phyloP scores from a whole-genome alignment of 2,113 vertebrate species.

The Datnioides undecimradiatus region DNA sequence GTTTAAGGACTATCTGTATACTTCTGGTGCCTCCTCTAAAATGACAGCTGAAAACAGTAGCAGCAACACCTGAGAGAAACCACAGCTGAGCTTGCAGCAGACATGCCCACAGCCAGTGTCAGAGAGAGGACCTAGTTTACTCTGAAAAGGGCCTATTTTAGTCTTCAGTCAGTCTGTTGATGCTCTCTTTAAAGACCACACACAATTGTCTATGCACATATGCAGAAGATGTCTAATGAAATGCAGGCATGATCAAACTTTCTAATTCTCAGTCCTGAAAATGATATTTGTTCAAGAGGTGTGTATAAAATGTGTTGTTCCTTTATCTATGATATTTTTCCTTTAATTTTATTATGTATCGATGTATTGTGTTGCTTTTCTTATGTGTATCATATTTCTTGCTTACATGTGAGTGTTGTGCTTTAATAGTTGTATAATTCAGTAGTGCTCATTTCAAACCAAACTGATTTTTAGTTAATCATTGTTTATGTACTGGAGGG shows the following conservation, averaged over 20 bases:
- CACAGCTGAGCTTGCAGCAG: slow-evolving; percentile 20
- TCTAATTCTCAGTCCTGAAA: too few relatives aligned
- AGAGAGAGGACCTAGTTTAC: slow-evolving; percentile 17
- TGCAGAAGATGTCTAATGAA: neutral
- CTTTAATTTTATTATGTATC: neutral
- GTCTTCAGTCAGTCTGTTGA: slow-evolving; percentile 2
- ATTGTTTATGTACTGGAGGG: neutral
- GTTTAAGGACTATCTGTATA: slow-evolving; percentile 80
- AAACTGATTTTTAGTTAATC: neutral
- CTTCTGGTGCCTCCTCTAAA: slow-evolving; percentile 75
- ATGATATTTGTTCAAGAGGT: neutral
- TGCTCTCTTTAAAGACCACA: neutral
- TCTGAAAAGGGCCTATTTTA: neutral
- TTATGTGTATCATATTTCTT: neutral
- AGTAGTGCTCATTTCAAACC: neutral
- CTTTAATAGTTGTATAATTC: neutral
- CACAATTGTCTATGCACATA: neutral
- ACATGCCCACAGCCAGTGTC: neutral
- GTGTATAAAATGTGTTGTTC: neutral
- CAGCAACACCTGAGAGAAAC: slow-evolving; percentile 83
- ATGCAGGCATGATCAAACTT: neutral
- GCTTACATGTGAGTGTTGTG: neutral
- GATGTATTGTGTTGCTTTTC: neutral
- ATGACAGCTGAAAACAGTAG: slow-evolving; percentile 83
- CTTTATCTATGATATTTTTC: neutral